Percentiles rank a stretch among this genome's conserved stretches.
phyloP scores from a whole-genome alignment of 2,113 vertebrate species.

The Bufo gargarizans region DNA sequence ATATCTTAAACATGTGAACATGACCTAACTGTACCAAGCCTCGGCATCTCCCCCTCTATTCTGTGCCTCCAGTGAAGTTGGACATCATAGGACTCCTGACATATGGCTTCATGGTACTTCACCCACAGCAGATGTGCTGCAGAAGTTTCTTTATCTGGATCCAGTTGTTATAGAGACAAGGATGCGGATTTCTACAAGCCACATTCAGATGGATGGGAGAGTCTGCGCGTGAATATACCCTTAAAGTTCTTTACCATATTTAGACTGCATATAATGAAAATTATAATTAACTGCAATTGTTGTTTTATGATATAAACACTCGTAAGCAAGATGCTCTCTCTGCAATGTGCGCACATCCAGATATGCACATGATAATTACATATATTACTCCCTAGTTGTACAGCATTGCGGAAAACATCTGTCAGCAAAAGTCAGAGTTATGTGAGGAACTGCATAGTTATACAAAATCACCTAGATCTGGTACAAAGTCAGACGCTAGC shows the following conservation, averaged over 20 bases:
- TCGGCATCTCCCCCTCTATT: background rate
- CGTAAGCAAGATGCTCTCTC: background rate
- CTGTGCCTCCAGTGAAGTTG: background rate
- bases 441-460: constrained; percentile 21
- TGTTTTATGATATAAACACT: constrained; percentile 1
- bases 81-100: background rate
- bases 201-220: too few relatives aligned
- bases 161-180: too few relatives aligned
- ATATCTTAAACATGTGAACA: background rate
- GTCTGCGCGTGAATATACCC: too few relatives aligned
- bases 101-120: too few relatives aligned
- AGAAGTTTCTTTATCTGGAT: too few relatives aligned
- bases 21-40: background rate
- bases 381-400: constrained; percentile 3
- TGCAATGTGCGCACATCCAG: constrained; percentile 6
- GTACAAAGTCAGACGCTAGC: background rate
- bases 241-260: background rate
- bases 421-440: constrained; percentile 18
- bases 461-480: constrained; percentile 11
- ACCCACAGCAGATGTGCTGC: too few relatives aligned
- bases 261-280: background rate
- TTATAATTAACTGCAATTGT: constrained; percentile 1
- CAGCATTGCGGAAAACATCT: constrained; percentile 42
- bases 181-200: too few relatives aligned
- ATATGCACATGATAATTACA: constrained; percentile 8